phyloP scores from a whole-genome alignment of 2,113 vertebrate species.

The Potamarius usumacintae region DNA sequence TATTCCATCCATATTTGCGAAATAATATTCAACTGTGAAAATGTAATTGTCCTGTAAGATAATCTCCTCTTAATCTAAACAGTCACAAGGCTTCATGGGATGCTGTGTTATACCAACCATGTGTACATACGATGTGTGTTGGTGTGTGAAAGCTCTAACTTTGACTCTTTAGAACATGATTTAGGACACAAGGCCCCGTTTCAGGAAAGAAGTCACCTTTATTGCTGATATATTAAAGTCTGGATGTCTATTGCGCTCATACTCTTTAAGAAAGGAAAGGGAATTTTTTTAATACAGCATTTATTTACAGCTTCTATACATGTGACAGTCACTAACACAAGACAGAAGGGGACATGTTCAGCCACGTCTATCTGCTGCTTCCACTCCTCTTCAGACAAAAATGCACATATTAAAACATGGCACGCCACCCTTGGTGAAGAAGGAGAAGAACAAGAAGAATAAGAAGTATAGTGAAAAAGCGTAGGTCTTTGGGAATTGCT shows the following conservation, averaged over 20 bases:
- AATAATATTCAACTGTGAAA: neutral
- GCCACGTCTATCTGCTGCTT: constrained; percentile 55
- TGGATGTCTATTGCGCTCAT: constrained; percentile 72
- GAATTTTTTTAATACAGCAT: constrained; percentile 74
- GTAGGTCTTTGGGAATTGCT: constrained; percentile 70
- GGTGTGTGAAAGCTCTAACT: constrained; percentile 63
- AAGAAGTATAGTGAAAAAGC: constrained; percentile 59
- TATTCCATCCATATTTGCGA: neutral
- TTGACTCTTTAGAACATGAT: constrained; percentile 68
- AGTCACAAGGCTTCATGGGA: neutral
- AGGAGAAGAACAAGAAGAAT: constrained; percentile 1
- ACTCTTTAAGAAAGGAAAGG: constrained; percentile 70
- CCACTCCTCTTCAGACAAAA: constrained; percentile 51
- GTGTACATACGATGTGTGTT: neutral
- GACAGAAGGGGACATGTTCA: constrained; percentile 56
- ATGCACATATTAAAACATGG: constrained; percentile 53
- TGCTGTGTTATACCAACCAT: neutral
- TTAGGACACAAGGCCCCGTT: constrained; percentile 37
- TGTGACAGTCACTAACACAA: constrained; percentile 73
- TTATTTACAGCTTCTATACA: constrained; percentile 83
- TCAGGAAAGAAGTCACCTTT: constrained; percentile 64
- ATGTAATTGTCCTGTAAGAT: neutral
- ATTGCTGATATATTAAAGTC: constrained; percentile 75
- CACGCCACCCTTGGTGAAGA: constrained; percentile 59
- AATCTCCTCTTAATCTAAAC: neutral